Base-by-base conservation (phyloP, 2,797 vertebrate genomes). In the Leucoraja ocellata region DNA sequence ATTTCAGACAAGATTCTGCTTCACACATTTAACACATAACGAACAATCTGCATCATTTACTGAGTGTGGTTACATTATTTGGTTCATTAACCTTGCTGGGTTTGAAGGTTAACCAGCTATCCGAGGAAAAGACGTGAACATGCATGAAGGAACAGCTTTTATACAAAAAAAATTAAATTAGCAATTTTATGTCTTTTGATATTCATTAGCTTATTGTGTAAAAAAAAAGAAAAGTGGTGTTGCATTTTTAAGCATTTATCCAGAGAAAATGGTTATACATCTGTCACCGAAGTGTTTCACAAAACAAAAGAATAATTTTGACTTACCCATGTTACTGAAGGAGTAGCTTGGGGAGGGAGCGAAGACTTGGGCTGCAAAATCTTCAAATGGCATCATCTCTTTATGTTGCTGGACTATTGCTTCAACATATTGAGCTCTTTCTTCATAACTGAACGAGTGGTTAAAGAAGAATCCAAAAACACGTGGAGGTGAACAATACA, bases 401-500 rank as follows among this genome's bases (percentile, higher is more conserved):
- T 98, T 97, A 95, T 99, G 98, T 97, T 98, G 99, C 96, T 98
- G 98, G 95, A 99, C 98, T 96, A 99, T 98, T 95, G 98, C 99
- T 96, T 99, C 99, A 81, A 99, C 97, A 94, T 99, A 99, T 94
- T 98, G 97, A 54, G 98, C 98, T 94, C 99, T 96, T 94, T 99
- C 99, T 95, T 99, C 99, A 0, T 99, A 99, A 96, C 99, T 99
- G 95, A 5, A 39, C n/a, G 46, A 58, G 11, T 54, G 23, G 90
- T 92, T 92, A 92, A 92, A 76, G 90, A 92, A 74, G 46, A 74
- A 25, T 54, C 71, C 90, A 92, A 2, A 71, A 46, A 18, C 25
- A 92, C 9, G 73, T 13, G 25, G 28, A 76, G 73, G 25, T 92
- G 54, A 58, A 76, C 68, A 54, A 74, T 54, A 4, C 7, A n/a